These are phyloP conservation scores for Alaudala cheleensis DNA, from an alignment of 2,113 vertebrate species.

Conservation along the genomic window DNA sequence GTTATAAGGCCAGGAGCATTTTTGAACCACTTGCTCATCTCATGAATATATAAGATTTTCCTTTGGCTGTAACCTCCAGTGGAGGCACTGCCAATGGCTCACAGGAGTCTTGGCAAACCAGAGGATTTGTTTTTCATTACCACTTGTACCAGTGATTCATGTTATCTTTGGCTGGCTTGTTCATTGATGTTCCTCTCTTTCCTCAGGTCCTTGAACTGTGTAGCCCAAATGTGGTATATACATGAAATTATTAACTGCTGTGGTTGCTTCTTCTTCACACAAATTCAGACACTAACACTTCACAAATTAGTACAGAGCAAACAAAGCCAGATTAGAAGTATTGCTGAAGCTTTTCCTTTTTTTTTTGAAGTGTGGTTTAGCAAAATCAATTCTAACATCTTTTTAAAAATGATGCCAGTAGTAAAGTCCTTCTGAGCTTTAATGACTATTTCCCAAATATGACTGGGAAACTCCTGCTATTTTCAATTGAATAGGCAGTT, in stretches of 20 bases:
- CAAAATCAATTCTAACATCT: slow-evolving; percentile 15
- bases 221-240: not conserved
- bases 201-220: not conserved
- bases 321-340: not conserved
- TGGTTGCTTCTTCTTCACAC: not conserved
- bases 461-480: slow-evolving; percentile 14
- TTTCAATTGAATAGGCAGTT: not conserved
- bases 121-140: not conserved
- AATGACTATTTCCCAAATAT: not conserved
- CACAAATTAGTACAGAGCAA: not conserved
- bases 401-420: not conserved
- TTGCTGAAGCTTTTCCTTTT: not conserved
- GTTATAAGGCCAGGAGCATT: not conserved
- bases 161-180: not conserved
- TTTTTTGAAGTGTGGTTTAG: not conserved
- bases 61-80: not conserved
- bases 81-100: not conserved
- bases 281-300: not conserved
- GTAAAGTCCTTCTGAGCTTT: slow-evolving; percentile 16
- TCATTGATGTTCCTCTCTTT: not conserved
- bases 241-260: not conserved
- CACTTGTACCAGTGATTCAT: not conserved
- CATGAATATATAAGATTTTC: not conserved
- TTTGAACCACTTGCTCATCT: not conserved
- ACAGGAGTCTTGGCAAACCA: not conserved